Evolutionary conservation across 2,888 invertebrate genomes (phyloP), one percentile per base, ranked within the genome.

Genomic region (Phengaris alcon): DNA sequence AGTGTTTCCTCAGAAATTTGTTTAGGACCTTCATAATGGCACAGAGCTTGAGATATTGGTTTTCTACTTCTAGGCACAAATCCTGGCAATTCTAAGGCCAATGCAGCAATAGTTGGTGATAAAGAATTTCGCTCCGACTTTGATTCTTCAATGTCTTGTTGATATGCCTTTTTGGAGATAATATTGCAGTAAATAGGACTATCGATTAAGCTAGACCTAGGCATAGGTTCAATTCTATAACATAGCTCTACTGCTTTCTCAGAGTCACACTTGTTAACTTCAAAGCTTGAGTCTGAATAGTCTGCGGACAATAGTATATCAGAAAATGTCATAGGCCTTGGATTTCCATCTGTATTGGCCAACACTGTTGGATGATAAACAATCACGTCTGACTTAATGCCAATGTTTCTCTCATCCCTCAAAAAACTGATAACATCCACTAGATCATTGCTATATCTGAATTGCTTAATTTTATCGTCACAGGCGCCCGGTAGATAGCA

Each of bases 1-100:
- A 95, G 88, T 68, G 94, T 93, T 48, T 94, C 91, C 78, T 94
- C 92, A 8, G 94, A 94, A 7, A 95, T 89, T 80, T 88, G 87
- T 78, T 94, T 90, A 4, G 95, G 94, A 74, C 85, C 84, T 75
- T 82, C 87, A 69, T 87, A 86, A 22, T 83, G 82, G 35, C 85
- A 86, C 64, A 89, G 8, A 55, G 86, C 81, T 74, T 85, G 86
- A 80, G 81, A 85, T 76, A 85, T 86, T 4, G 89, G 90, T 76
- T 82, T 90, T 75, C 89, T 87, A 79, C 88, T 85, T 59, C 90
- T 86, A 59, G 94, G 93, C 1, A 93, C 90, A 82, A 87, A 94
- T 2, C 94, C 94, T 64, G 94, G 94, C 73, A 94, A 81, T 84
- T 94, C 93, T 55, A 93, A 78, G 15, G 93, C 93, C 51, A 94